Conservation (phyloP, 2,113 vertebrate genomes). For the Pteronura brasiliensis region DNA sequence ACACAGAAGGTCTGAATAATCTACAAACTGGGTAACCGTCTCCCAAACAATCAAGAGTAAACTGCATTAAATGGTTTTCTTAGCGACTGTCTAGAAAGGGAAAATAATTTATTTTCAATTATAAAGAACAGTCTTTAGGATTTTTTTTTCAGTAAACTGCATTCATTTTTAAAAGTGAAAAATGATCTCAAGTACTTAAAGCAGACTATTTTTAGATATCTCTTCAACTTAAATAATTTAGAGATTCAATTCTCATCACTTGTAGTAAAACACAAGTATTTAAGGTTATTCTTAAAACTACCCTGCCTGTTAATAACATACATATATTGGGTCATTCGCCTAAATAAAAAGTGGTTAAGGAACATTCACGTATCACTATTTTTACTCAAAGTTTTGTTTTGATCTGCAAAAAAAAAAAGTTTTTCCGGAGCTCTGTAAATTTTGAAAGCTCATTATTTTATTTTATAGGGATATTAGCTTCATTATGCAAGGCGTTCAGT, state of each 20-base stretch:
- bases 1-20: neutral
- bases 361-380: neutral
- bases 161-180: constrained; percentile 30
- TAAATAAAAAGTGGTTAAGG: neutral
- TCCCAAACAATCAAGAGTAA: neutral
- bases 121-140: neutral
- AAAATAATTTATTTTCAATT: constrained; percentile 10
- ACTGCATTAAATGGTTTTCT: neutral
- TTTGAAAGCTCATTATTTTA: constrained; percentile 30
- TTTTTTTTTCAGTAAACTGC: neutral
- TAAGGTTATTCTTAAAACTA: neutral
- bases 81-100: neutral
- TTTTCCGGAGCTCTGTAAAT: neutral
- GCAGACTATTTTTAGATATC: constrained; percentile 3
- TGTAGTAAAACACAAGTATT: constrained; percentile 12
- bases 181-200: constrained; percentile 9
- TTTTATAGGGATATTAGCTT: constrained; percentile 33
- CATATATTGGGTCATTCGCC: neutral
- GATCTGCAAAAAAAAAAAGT: neutral
- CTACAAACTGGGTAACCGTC: neutral
- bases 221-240: constrained; percentile 32
- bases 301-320: neutral
- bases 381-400: constrained; percentile 42
- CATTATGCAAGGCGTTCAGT: neutral
- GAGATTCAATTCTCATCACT: constrained; percentile 33